Conservation (phyloP, 2,797 vertebrate genomes). For the Caiman crocodilus region DNA sequence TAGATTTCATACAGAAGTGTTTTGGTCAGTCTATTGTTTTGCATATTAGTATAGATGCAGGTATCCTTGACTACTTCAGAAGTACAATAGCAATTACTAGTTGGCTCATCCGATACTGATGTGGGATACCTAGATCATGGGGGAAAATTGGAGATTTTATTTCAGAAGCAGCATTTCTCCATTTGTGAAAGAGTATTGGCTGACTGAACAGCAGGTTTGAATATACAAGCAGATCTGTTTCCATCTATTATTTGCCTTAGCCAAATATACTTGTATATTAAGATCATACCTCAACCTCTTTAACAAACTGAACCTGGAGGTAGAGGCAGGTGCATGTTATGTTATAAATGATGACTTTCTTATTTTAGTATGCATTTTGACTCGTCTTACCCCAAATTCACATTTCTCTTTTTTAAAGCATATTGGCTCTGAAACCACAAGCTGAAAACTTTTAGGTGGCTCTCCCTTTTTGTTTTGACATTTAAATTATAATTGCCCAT, state of each 20-base stretch:
- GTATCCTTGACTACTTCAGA: background rate
- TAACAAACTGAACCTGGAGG: background rate
- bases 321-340: constrained; percentile 1
- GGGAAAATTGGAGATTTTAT: background rate
- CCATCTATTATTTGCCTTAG: background rate
- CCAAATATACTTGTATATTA: background rate
- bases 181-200: background rate
- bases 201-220: background rate
- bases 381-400: background rate
- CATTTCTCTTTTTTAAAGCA: constrained; percentile 8
- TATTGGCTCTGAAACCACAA: background rate
- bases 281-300: background rate
- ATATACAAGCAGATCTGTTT: background rate
- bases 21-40: background rate
- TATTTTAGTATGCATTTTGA: background rate
- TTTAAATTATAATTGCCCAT: rapidly evolving
- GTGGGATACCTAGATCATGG: background rate
- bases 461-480: background rate
- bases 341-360: constrained; percentile 2
- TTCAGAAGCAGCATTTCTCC: constrained; percentile 7
- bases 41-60: background rate
- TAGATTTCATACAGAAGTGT: background rate
- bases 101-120: background rate
- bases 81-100: background rate
- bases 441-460: background rate